A percentile compares a stretch with the other conserved stretches of the same genome.
Conservation (phyloP, 2,113 vertebrate species). For the Tragelaphus strepsiceros region DNA sequence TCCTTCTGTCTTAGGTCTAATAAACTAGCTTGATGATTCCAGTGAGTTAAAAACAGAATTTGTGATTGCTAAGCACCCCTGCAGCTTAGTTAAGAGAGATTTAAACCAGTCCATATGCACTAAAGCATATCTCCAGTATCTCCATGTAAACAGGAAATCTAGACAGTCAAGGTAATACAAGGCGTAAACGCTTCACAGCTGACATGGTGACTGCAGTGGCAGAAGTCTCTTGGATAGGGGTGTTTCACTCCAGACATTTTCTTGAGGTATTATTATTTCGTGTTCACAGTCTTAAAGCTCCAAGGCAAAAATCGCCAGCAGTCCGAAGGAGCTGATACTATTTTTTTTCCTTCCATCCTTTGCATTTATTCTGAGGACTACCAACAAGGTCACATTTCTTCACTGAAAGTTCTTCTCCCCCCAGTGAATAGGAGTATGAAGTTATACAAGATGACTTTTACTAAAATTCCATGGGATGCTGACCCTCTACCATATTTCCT, state of each 20-base stretch:
- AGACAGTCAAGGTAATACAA: neutral
- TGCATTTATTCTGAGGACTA: neutral
- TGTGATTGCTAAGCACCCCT: neutral
- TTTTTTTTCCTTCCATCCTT: neutral
- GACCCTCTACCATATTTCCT: neutral
- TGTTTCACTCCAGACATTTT: neutral
- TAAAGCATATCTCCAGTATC: neutral
- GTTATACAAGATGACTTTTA: constrained; percentile 14
- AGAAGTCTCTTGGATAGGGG: neutral
- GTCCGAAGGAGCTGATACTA: neutral
- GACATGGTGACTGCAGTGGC: neutral
- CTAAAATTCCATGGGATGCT: neutral
- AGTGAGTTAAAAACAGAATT: neutral
- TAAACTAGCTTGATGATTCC: constrained; percentile 8
- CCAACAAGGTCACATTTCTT: neutral
- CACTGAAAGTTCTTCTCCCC: neutral
- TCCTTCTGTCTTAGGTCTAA: neutral
- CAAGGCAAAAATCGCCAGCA: neutral
- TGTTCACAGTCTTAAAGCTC: neutral
- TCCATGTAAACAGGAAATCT: constrained; percentile 21
- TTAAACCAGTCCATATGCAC: neutral
- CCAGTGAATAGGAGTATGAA: neutral
- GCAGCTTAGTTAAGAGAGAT: neutral
- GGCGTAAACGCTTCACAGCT: neutral
- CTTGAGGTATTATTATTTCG: constrained; percentile 56